Base-by-base conservation (phyloP, 2,113 vertebrate genomes). In the Theristicus caerulescens region DNA sequence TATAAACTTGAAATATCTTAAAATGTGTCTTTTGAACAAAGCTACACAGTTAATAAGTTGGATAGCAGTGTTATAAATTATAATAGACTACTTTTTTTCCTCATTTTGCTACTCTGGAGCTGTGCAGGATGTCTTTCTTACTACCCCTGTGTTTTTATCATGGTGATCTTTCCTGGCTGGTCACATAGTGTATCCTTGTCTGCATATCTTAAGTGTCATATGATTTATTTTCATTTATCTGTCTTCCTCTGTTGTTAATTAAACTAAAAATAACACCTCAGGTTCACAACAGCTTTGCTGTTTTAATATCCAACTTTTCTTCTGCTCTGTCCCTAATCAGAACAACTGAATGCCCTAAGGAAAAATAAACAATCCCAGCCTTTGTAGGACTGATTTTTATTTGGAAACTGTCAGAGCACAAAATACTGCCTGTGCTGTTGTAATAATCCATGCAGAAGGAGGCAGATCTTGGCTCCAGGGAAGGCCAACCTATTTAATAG, bases 401-500 rank as follows among this genome's bases (percentile, higher is more conserved):
- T 94, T 95, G 79, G 64, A 94, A 96, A 88, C 90, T 88, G 84
- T 92, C 95, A 83, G 58, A 88, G 62, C 55, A 81, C 84, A 90
- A 93, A 93, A 95, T 92, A 91, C 44, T 87, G 87, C 82, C 55
- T 95, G 55, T 92, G 54, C 55, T 88, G 66, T 59, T 97, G 42
- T 64, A 95, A 95, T 91, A 94, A 97, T 78, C 94, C 59, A 46
- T 93, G 81, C 83, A 96, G 76, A 85, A 95, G 87, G 76, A 87
- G 67, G 79, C 84, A 95, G 88, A 66, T 93, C 90, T 93, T 95
- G 93, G 92, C 95, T 96, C 95, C 85, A 81, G 95, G 94, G 96
- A 97, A 96, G 82, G 79, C 79, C 7, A 38, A 52, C 86, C 95
- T 96, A 95, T 96, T 97, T 96, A 96, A 73, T 6, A 92, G 87